Percentiles rank a stretch among this genome's conserved stretches.
These are phyloP conservation scores for Columba janthina DNA, from an alignment of 2,113 vertebrate genomes.

Conservation along the genomic window DNA sequence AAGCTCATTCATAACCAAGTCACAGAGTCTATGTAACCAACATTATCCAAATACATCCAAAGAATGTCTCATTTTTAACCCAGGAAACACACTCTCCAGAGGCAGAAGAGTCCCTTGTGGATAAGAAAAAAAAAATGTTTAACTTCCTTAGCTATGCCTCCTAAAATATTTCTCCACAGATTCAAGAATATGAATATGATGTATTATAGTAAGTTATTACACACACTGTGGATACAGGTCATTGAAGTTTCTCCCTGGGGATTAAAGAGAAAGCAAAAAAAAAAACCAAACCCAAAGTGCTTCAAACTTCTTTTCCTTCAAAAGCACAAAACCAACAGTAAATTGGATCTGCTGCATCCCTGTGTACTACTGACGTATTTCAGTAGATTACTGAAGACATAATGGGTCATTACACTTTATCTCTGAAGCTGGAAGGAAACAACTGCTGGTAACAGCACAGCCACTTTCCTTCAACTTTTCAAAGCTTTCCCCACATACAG, in stretches of 20 bases:
- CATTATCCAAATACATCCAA: not conserved
- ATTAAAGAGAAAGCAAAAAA: not conserved
- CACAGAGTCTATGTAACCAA: not conserved
- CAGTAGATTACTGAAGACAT: not conserved
- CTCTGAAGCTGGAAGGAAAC: not conserved
- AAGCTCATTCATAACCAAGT: slow-evolving; percentile 34
- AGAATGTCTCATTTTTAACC: slow-evolving; percentile 1
- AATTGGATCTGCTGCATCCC: not conserved
- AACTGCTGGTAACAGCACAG: not conserved
- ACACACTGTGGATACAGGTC: not conserved
- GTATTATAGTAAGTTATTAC: slow-evolving; percentile 4
- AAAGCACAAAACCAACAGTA: not conserved
- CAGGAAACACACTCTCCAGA: not conserved
- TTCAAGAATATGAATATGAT: not conserved
- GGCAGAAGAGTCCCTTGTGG: not conserved
- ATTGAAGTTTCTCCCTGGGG: not conserved
- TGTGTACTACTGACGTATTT: no score
- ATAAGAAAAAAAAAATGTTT: not conserved
- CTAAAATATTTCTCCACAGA: slow-evolving; percentile 23
- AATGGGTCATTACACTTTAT: not conserved
- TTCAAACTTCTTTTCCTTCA: not conserved
- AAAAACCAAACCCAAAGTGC: not conserved
- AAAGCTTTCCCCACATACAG: not conserved
- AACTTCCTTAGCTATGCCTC: not conserved
- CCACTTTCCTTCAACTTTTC: not conserved